These are phyloP conservation scores for Acronicta leporina DNA, from an alignment of 2,888 invertebrate species.

Conservation along the genomic window DNA sequence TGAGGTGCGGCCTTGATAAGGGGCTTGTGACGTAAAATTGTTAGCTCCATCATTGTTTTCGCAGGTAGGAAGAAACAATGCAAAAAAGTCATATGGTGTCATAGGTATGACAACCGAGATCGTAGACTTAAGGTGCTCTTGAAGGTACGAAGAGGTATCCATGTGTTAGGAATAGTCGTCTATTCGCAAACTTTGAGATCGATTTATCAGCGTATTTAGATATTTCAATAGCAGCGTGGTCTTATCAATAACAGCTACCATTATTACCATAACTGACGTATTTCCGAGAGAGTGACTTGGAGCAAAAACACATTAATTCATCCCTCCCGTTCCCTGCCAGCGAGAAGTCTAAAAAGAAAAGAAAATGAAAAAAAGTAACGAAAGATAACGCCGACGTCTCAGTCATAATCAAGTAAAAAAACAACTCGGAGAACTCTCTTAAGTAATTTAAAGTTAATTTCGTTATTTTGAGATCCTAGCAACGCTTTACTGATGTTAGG, in stretches of 20 bases:
- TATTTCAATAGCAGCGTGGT: too few species aligned
- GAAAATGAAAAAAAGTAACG: conserved; percentile 39
- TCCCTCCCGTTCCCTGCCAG: conserved; percentile 24
- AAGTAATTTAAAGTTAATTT: conserved; percentile 74
- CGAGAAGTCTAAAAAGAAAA: conserved; percentile 36
- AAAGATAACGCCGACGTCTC: conserved; percentile 55
- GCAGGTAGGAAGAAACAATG: too few species aligned
- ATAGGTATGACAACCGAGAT: too few species aligned
- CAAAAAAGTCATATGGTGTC: too few species aligned
- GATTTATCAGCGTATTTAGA: too few species aligned
- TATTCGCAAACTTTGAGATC: too few species aligned
- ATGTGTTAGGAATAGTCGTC: too few species aligned
- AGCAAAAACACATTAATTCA: conserved; percentile 42
- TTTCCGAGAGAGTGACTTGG: not conserved
- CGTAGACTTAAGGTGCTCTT: too few species aligned
- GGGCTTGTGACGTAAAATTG: not conserved
- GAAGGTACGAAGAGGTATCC: too few species aligned
- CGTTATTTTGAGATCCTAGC: conserved; percentile 63
- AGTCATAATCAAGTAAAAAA: conserved; percentile 65
- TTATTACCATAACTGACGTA: not conserved
- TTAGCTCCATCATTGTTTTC: not conserved
- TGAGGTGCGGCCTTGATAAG: not conserved
- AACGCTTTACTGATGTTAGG: conserved; percentile 41
- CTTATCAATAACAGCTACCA: not conserved
- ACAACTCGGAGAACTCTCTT: conserved; percentile 58